Evolutionary conservation across 2,888 invertebrate species (phyloP).

Genomic region (Aphelenchoides bicaudatus): DNA sequence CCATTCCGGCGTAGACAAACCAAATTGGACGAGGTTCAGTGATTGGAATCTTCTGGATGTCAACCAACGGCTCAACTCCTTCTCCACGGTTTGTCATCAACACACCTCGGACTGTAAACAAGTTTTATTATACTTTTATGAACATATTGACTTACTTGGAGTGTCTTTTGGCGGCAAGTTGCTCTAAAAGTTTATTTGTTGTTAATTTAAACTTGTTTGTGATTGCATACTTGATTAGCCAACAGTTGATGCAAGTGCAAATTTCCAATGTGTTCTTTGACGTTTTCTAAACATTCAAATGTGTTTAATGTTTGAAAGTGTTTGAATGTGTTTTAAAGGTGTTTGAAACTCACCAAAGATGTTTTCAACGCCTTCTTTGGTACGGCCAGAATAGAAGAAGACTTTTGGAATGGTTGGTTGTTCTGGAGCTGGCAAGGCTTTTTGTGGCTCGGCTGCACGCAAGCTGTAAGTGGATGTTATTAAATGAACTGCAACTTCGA

Average conservation of each 20-base stretch:
- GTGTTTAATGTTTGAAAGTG: too few relatives aligned
- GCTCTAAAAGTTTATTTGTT: slow-evolving; percentile 34
- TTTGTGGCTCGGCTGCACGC: slow-evolving; percentile 65
- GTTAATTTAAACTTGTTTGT: background rate
- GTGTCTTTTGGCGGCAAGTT: slow-evolving; percentile 70
- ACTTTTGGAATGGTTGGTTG: slow-evolving; percentile 45
- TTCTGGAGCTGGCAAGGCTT: slow-evolving; percentile 37
- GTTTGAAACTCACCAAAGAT: too few relatives aligned
- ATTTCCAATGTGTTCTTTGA: slow-evolving; percentile 45
- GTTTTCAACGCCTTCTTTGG: slow-evolving; percentile 63
- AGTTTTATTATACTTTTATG: too few relatives aligned
- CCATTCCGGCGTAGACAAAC: slow-evolving; percentile 97
- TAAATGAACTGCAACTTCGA: too few relatives aligned
- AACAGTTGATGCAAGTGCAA: slow-evolving; percentile 50
- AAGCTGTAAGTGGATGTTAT: too few relatives aligned
- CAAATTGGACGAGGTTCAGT: slow-evolving; percentile 70
- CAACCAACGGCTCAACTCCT: slow-evolving; percentile 37
- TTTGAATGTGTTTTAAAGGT: too few relatives aligned
- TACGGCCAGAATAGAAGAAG: slow-evolving; percentile 73
- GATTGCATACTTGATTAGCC: slow-evolving; percentile 38
- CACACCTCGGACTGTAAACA: slow-evolving; percentile 80
- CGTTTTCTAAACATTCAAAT: too few relatives aligned
- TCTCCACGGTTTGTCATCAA: slow-evolving; percentile 69
- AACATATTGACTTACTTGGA: too few relatives aligned
- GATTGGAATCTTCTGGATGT: slow-evolving; percentile 54